Evolutionary conservation across 2,888 invertebrate species (phyloP), one percentile per base, ranked within the genome.

Genomic region (Eupithecia subfuscata): DNA sequence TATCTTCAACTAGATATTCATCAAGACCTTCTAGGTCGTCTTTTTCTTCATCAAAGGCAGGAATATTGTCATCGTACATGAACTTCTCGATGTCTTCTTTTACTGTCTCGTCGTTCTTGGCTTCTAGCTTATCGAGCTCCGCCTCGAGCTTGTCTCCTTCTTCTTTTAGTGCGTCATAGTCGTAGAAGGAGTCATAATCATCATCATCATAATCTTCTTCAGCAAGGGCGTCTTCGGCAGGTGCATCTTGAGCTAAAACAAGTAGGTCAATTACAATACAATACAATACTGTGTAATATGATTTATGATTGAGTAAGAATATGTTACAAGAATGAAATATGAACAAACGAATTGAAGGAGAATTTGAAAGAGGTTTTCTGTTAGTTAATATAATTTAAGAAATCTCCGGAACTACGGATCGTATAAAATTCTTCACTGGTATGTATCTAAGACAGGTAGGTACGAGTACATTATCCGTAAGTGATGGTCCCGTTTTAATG

Each of bases 1-100:
- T 92, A 48, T 92, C 93, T 85, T 93, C 93, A 37, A 89, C 80
- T 71, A 88, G 90, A 73, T 92, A 92, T 79, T 91, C 91, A 63
- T 81, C 78, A 11, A 85, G 77, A 45, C 75, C 78, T 25, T 82
- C 81, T 7, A 79, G 40, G 34, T 77, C 78, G 16, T 22, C 52
- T 11, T 56, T 56, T 22, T 56, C 22, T 56, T 74, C 70, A 63
- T 77, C 34, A 40, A 67, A 75, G 18, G 77, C 78, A 64, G 81
- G 75, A 6, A 30, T 14, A 37, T 30, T 34, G 65, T 76, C 75
- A 22, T 79, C 73, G 30, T 81, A 73, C 72, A 71, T 70, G 18
- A 78, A 78, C 16, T 81, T 77, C 56, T 81, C 70, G 69, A 82
- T 75, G 70, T 84, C 81, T 14, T 76, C 76, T 34, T 79, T 73